Evolutionary conservation across 2,113 vertebrate genomes (phyloP).

Genomic region (Agapornis roseicollis): DNA sequence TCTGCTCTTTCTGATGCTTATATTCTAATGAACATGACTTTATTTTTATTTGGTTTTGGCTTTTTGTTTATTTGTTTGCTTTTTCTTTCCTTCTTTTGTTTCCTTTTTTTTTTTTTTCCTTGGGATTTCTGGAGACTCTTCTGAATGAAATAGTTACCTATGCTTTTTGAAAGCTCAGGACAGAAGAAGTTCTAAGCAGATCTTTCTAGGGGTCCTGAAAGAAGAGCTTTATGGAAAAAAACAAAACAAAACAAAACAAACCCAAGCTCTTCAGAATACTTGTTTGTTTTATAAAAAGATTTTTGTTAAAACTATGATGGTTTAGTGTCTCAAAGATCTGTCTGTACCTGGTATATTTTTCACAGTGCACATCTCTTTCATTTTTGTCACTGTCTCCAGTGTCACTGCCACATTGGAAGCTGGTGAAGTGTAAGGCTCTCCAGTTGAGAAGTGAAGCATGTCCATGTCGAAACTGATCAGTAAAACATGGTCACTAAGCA

Average conservation of each 20-base stretch:
- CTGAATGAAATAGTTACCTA: rapidly evolving
- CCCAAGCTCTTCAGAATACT: not conserved
- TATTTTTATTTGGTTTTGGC: not conserved
- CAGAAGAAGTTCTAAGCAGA: not conserved
- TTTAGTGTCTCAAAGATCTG: not conserved
- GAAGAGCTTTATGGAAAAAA: not conserved
- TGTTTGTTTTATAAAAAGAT: not conserved
- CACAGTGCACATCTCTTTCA: not conserved
- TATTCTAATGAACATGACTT: not conserved
- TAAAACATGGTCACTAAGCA: not conserved
- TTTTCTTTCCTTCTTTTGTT: not conserved
- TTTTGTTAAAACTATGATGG: not conserved
- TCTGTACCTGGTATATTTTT: not conserved
- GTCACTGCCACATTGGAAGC: not conserved
- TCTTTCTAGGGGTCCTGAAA: not conserved
- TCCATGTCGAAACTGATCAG: not conserved
- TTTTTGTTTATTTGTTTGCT: not conserved
- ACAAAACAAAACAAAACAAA: not conserved
- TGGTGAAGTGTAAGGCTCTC: not conserved
- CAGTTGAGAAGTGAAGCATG: not conserved
- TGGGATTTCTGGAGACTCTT: not conserved
- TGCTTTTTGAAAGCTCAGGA: not conserved
- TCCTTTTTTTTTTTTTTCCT: not conserved
- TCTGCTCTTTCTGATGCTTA: not conserved
- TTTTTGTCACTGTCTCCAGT: not conserved